A percentile compares a stretch with the other conserved stretches of the same genome.
These are phyloP conservation scores for Chrosomus eos DNA, from an alignment of 2,797 vertebrate genomes.

Conservation along the genomic window DNA sequence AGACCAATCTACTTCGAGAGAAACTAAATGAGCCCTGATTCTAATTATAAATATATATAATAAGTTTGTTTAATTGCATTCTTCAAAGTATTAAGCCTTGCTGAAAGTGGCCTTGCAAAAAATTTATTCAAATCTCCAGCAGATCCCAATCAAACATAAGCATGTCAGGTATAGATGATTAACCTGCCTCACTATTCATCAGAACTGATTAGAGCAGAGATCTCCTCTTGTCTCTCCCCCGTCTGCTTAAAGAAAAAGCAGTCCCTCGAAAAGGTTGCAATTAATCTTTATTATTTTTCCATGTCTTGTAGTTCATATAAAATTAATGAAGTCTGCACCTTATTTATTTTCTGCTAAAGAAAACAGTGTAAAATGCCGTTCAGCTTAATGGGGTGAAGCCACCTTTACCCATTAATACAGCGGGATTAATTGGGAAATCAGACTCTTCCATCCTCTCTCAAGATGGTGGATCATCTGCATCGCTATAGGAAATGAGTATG, in stretches of 20 bases:
- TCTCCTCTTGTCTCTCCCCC: conserved; percentile 62
- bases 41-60: not conserved
- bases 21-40: not conserved
- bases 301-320: conserved; percentile 72
- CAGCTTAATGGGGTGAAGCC: conserved; percentile 79
- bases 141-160: not conserved
- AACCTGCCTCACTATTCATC: conserved; percentile 48
- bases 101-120: not conserved
- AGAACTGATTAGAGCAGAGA: conserved; percentile 61
- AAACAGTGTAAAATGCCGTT: conserved; percentile 52
- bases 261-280: conserved; percentile 74
- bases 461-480: conserved; percentile 49
- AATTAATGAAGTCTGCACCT: conserved; percentile 66
- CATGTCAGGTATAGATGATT: conserved; percentile 49
- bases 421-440: conserved; percentile 46
- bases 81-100: not conserved
- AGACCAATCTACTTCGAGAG: no score
- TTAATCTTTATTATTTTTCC: conserved; percentile 79
- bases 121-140: not conserved
- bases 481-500: conserved; percentile 22
- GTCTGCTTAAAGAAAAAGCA: conserved; percentile 71
- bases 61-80: not conserved
- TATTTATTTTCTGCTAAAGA: conserved; percentile 57
- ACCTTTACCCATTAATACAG: conserved; percentile 62
- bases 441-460: conserved; percentile 51